Base-by-base conservation (phyloP, 2,888 invertebrate genomes). In the Rotaria sp. region DNA sequence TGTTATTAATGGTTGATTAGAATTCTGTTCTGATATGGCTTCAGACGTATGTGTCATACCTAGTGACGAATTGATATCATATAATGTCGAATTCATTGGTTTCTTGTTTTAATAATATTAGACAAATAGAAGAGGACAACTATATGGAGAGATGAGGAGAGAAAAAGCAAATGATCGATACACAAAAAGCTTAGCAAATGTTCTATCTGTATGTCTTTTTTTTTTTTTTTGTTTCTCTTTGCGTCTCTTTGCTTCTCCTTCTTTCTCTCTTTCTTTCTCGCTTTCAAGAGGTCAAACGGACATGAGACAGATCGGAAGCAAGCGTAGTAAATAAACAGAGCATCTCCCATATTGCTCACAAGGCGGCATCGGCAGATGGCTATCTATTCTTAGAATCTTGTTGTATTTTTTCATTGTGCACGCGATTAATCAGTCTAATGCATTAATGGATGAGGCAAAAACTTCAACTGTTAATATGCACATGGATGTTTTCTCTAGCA, bases 231-330 rank as follows among this genome's bases (percentile, higher is more conserved):
- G 1, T 15, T n/a, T 5, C n/a, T 59, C 30, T 59, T n/a, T n/a
- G 21, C 21, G 1, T 55, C n/a, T 59, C 57, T 59, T 8, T 50
- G 2, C 10, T 21, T 1, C 3, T 52, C 21, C 26, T 0, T 55
- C 26, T 55, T 5, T 18, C 21, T 30, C 18, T 21, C 15, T 35
- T 13, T 67, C 21, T 67, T 11, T 67, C 35, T 59, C 30, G n/a
- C 30, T 59, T 59, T 59, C 3, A 67, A 67, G 67, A 67, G 67
- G 67, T 67, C 67, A 67, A 67, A 38, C 67, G 67, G 67, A 67
- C 67, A 67, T 1, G 30, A 67, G 67, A 67, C 35, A 35, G 35
- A 67, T 35, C 35, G 67, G 67, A 67, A 67, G 35, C 11, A 5
- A 0, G 67, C 4, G 67, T 67, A 35, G 30, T 67, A 35, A 35